Conservation (phyloP, 2,113 vertebrate genomes). For the Phoenicopterus ruber region DNA sequence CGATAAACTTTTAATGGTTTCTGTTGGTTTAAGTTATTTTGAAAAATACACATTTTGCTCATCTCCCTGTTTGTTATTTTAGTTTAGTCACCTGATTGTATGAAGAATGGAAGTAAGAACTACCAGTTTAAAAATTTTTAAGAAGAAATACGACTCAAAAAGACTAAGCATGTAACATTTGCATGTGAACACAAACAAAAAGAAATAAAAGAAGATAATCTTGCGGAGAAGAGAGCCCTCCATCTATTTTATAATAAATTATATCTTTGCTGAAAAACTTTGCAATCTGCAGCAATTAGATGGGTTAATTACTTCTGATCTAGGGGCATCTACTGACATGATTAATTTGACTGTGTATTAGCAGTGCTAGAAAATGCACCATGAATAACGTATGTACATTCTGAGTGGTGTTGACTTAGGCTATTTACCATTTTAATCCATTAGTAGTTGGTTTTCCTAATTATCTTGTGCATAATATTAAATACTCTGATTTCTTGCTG, state of each 20-base stretch:
- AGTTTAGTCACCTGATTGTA: background rate
- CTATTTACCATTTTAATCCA: conserved; percentile 49
- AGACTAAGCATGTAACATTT: background rate
- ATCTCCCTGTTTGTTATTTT: background rate
- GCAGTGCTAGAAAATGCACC: background rate
- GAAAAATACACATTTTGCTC: background rate
- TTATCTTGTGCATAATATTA: conserved; percentile 55
- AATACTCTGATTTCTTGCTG: conserved; percentile 26
- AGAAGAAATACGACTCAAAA: background rate
- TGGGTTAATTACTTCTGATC: conserved; percentile 19
- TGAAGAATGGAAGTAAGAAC: background rate
- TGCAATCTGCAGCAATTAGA: conserved; percentile 1
- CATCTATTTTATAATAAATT: background rate
- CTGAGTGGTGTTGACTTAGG: conserved; percentile 11
- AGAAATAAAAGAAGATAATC: background rate
- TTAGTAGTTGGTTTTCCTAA: conserved; percentile 40
- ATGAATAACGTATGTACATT: background rate
- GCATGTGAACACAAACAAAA: background rate
- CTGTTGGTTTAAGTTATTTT: conserved; percentile 38
- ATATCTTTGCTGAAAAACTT: conserved; percentile 1
- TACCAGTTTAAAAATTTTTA: background rate
- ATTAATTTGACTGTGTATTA: conserved; percentile 7
- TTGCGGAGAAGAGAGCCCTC: background rate
- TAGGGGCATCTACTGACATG: background rate
- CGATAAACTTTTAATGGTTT: conserved; percentile 49